Evolutionary conservation across 2,113 vertebrate genomes (phyloP).

Genomic region (Cheirogaleus medius): DNA sequence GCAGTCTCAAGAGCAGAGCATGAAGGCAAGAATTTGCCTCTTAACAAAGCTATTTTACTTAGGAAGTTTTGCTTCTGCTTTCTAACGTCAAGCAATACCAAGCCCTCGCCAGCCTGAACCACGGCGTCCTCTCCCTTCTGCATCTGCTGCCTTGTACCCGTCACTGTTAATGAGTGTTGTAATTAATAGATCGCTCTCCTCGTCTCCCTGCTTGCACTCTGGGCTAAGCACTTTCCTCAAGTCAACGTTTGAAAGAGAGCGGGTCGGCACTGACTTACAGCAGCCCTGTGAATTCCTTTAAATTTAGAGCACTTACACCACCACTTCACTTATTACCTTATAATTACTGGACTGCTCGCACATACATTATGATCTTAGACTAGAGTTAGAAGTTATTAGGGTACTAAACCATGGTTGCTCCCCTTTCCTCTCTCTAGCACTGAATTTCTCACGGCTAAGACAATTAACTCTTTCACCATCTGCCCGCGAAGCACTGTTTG

Average conservation of each 20-base stretch:
- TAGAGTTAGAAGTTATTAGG: conserved; percentile 86
- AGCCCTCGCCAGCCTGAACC: conserved; percentile 71
- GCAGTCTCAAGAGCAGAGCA: neutral
- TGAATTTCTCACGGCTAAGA: conserved; percentile 79
- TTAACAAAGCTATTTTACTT: neutral
- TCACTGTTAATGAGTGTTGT: conserved; percentile 92
- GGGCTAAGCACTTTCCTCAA: conserved; percentile 87
- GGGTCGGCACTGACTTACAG: conserved; percentile 86
- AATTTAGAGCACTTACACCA: conserved; percentile 89
- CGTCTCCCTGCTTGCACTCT: conserved; percentile 86
- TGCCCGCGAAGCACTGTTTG: conserved; percentile 4
- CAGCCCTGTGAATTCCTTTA: conserved; percentile 87
- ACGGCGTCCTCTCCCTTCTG: conserved; percentile 69
- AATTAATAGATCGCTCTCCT: conserved; percentile 96
- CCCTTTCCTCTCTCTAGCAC: conserved; percentile 74
- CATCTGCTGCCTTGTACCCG: conserved; percentile 85
- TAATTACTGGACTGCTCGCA: conserved; percentile 86
- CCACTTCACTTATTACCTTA: conserved; percentile 87
- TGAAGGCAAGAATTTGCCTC: neutral
- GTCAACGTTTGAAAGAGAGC: conserved; percentile 86
- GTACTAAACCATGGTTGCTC: conserved; percentile 83
- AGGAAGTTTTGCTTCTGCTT: neutral
- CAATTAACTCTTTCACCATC: conserved; percentile 74
- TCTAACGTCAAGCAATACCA: neutral
- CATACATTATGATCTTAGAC: conserved; percentile 85